Evolutionary conservation across 2,888 invertebrate genomes (phyloP).

Genomic region (Icerya purchasi): DNA sequence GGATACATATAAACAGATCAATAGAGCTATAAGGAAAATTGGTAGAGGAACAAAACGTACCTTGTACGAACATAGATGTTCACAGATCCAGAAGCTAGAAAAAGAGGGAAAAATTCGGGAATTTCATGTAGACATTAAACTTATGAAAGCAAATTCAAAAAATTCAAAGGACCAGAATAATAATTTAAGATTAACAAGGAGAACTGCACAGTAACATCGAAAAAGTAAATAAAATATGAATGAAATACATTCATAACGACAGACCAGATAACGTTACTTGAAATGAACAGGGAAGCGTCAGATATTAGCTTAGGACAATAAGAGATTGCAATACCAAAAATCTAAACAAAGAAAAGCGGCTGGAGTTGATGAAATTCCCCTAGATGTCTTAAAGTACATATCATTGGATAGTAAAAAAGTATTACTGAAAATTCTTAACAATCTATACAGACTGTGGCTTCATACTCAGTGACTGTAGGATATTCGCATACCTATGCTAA

Average conservation of each 20-base stretch:
- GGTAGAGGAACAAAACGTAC: background rate
- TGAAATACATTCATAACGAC: background rate
- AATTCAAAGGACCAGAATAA: background rate
- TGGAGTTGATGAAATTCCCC: background rate
- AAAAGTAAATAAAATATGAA: background rate
- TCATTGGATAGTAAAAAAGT: background rate
- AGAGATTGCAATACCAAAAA: background rate
- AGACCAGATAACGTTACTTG: background rate
- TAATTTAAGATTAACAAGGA: background rate
- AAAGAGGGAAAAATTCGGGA: background rate
- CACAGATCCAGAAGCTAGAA: background rate
- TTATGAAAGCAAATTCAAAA: background rate
- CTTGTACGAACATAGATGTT: background rate
- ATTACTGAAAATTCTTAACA: background rate
- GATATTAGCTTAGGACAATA: background rate
- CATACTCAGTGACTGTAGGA: background rate
- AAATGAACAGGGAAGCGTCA: background rate
- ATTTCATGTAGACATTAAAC: background rate
- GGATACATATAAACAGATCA: too few relatives aligned
- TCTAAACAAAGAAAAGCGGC: background rate
- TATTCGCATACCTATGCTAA: background rate
- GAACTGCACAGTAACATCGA: background rate
- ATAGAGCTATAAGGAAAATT: background rate
- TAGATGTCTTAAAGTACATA: background rate
- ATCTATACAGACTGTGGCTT: background rate